Base-by-base conservation (phyloP, 2,888 invertebrate species). In the Cetonia aurata region DNA sequence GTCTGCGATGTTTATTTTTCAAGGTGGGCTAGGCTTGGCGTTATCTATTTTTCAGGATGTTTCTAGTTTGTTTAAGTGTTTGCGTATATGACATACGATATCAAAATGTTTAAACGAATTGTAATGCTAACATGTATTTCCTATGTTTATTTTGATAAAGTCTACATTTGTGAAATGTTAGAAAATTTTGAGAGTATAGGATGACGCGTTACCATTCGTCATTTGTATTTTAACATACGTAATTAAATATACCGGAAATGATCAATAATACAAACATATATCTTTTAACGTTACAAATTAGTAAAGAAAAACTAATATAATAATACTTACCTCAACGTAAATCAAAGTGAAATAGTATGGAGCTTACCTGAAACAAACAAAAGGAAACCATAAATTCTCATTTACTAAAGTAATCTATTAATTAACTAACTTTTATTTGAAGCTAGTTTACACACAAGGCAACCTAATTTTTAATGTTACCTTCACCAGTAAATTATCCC, bases 281-380 rank as follows among this genome's bases (percentile, higher is more conserved):
- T 44, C 44, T 44, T 6, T 25, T 25, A 4, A 25, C 4, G 1
- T 1, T 3, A 25, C 4, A 25, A 3, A 25, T 3, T 1, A 25
- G 4, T 25, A 25, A 25, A 25, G 4, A 25, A 10, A 15, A 8
- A 15, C 37, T 41, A 31, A 13, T 8, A 33, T 25, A 13, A 33
- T 25, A 13, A 9, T 52, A 19, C 66, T 53, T 53, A 52, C 66
- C 55, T 66, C 19, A 19, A 12, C 15, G 13, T n/a, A 17, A 33
- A 25, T 17, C 8, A 4, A 53, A 37, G 17, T n/a, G 42, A 52
- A 37, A 53, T 9, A 12, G 17, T 66, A 8, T 25, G 10, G 46
- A 25, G 41, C 67, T 67, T 67, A 67, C 67, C 67, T 67, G 42
- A 55, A 67, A 67, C 67, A 67, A 67, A 67, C 25, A 25, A 44